A percentile compares a stretch with the other conserved stretches of the same genome.
phyloP scores from a whole-genome alignment of 2,888 invertebrate genomes.

The Coenonympha glycerion region DNA sequence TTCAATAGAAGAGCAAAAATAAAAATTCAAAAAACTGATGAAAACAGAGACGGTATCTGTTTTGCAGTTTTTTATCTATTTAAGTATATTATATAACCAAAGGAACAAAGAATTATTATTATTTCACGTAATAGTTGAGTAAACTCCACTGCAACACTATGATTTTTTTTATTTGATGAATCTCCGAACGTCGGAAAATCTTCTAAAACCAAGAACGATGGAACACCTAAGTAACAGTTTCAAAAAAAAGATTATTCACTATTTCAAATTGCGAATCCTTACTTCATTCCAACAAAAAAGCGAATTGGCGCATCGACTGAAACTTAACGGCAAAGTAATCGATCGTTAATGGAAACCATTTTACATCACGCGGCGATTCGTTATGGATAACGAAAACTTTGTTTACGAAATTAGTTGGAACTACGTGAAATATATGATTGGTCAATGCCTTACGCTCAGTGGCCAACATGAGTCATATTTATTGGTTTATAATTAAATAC shows the following conservation, averaged over 20 bases:
- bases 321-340: slow-evolving; percentile 12
- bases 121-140: no score
- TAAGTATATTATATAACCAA: no score
- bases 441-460: no score
- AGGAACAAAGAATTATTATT: no score
- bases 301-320: slow-evolving; percentile 7
- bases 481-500: no score
- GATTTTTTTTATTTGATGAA: neutral
- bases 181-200: neutral
- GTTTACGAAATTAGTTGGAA: slow-evolving; percentile 11
- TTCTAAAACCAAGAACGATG: neutral
- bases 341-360: slow-evolving; percentile 13
- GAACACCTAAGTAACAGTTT: neutral
- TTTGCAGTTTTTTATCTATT: no score
- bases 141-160: neutral
- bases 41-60: no score
- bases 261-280: slow-evolving; percentile 6
- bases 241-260: slow-evolving; percentile 7
- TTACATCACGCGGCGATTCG: slow-evolving; percentile 11
- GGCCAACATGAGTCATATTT: no score
- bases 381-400: slow-evolving; percentile 8
- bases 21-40: no score
- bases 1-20: no score
- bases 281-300: slow-evolving; percentile 11
- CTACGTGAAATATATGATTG: neutral